A percentile compares a stretch with the other conserved stretches of the same genome.
These are phyloP conservation scores for Sturnira hondurensis DNA, from an alignment of 2,113 vertebrate genomes.

Conservation along the genomic window DNA sequence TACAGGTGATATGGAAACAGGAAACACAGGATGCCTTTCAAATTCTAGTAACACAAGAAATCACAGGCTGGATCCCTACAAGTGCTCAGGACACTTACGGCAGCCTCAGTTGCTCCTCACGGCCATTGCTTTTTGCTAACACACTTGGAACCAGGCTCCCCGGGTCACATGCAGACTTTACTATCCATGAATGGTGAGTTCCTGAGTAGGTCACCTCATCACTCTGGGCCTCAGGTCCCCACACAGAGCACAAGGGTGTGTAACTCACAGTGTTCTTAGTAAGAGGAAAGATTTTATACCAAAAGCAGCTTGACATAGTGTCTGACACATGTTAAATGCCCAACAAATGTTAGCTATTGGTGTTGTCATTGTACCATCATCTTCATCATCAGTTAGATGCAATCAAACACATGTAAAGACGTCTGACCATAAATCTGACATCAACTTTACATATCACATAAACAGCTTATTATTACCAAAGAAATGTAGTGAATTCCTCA, in stretches of 20 bases:
- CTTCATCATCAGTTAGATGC: background rate
- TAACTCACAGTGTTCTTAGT: background rate
- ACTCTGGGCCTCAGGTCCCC: background rate
- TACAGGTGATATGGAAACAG: background rate
- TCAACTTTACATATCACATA: background rate
- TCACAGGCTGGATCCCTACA: background rate
- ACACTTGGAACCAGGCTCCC: background rate
- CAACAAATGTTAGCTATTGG: background rate
- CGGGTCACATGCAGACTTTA: background rate
- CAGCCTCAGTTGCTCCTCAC: background rate
- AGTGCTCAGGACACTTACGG: accelerated
- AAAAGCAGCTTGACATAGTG: background rate
- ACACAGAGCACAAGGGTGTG: background rate
- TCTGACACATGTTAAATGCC: background rate
- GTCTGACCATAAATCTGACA: background rate
- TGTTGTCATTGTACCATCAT: background rate
- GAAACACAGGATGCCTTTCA: background rate
- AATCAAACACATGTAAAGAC: background rate
- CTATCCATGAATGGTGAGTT: background rate
- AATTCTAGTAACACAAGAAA: background rate
- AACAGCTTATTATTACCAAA: background rate
- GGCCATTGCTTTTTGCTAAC: background rate
- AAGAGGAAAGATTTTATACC: background rate
- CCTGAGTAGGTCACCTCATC: background rate
- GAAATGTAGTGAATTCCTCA: background rate